Conservation (phyloP, 37 sponge, comb jelly and placozoan genomes). For the Beroe ovata region DNA sequence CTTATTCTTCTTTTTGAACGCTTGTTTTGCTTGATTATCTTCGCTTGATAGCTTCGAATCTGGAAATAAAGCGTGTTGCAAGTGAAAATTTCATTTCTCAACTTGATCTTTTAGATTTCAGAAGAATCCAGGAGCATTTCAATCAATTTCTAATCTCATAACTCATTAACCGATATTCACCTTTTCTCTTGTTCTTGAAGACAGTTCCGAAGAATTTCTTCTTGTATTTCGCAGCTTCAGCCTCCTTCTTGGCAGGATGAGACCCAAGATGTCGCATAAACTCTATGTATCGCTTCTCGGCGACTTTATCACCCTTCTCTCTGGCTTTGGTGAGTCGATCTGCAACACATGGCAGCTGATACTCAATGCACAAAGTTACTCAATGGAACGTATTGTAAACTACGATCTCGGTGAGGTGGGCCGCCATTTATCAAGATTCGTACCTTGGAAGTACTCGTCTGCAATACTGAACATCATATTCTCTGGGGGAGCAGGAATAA, state of each 20-base stretch:
- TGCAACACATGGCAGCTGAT: not conserved
- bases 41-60: not conserved
- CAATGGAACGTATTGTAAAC: too few relatives aligned
- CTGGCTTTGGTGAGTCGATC: conserved; percentile 29
- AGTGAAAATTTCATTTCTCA: too few relatives aligned
- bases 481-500: conserved; percentile 64
- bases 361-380: too few relatives aligned
- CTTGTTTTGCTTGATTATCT: not conserved
- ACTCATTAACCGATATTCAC: too few relatives aligned
- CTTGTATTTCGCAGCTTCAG: conserved; percentile 56
- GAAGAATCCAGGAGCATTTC: too few relatives aligned
- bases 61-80: too few relatives aligned
- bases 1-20: not conserved
- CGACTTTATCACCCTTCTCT: conserved; percentile 25
- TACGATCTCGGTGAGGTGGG: too few relatives aligned
- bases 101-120: too few relatives aligned
- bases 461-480: conserved; percentile 66
- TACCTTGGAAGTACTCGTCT: conserved; percentile 55
- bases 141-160: too few relatives aligned
- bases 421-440: too few relatives aligned
- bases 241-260: conserved; percentile 59
- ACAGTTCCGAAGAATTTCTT: conserved; percentile 62
- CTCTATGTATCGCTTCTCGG: not conserved
- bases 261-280: conserved; percentile 53
- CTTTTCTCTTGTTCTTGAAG: conserved; percentile 15